Base-by-base conservation (phyloP, 1,140 invertebrate species). In the Sinella curviseta region DNA sequence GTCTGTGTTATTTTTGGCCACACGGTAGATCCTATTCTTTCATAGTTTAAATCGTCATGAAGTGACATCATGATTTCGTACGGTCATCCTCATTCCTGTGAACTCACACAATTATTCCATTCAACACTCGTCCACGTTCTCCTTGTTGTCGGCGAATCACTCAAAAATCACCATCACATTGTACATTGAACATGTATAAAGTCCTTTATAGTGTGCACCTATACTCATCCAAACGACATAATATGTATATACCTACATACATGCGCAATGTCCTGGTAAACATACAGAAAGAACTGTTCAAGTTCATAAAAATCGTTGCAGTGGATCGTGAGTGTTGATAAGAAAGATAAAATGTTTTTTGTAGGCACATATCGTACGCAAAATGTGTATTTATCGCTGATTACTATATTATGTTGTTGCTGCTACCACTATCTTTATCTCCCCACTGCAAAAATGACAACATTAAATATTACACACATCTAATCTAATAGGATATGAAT, bases 261-360 rank as follows among this genome's bases (percentile, higher is more conserved):
- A 60, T 26, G 12, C 24, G 4, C 24, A 60, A 60, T 60, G 12
- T 60, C 24, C 57, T 3, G 4, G 24, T 60, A 60, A 60, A 17
- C 8, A 26, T n/a, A 60, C 8, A n/a, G 24, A 17, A 26, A 60
- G 65, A 14, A 70, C 16, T 70, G 65, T 12, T 33, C 65, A 70
- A 70, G 65, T 70, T 70, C 65, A 70, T 65, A 70, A 70, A 70
- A 70, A 70, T 70, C 65, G 26, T 70, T 70, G 24, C 26, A 17
- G 26, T 31, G 65, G 65, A 70, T 70, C 65, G 65, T 70, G 65
- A 70, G 26, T 12, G 12, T 8, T 2, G 65, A 70, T 70, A 70
- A 70, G 65, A 70, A 30, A 70, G 26, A 70, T 31, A 70, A 33
- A 70, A 70, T 70, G 65, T 30, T 48, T 70, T 70, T 8, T 8